Evolutionary conservation across 2,888 invertebrate species (phyloP), one percentile per base, ranked within the genome.

Genomic region (Resseliella maxima): DNA sequence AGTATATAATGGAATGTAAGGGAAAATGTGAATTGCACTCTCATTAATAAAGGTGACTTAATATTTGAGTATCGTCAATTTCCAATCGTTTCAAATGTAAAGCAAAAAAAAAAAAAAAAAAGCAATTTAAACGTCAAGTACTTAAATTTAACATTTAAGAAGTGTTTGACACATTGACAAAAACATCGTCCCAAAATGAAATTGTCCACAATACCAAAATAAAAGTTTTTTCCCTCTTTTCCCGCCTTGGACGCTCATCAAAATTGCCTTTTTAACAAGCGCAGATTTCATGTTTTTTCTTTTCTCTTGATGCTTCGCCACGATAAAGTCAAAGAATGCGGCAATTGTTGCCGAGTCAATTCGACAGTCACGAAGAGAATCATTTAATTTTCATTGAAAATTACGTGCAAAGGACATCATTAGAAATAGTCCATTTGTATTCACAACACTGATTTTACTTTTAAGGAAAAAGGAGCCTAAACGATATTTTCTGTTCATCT

Each of bases 101-200:
- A n/a, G n/a, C n/a, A n/a, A n/a, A n/a, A n/a, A n/a, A n/a, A n/a
- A n/a, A n/a, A n/a, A n/a, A n/a, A n/a, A n/a, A n/a, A 72, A 72
- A 72, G 72, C 35, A 72, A 72, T 72, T 72, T 72, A 72, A 72
- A 72, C 18, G 72, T 72, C 72, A 72, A 72, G 72, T 72, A 35
- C 72, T 15, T 15, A 72, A 72, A n/a, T 10, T 31, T 24, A 10
- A 59, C 35, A 27, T 72, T 35, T 3, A 15, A 3, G 31, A n/a
- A 35, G 31, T 31, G 31, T 31, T 50, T 50, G 12, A 1, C 2
- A 50, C 18, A 15, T 35, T 12, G 1, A 12, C 21, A 72, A 72
- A 31, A 24, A 31, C 72, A 72, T 15, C 72, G 12, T 59, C n/a
- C 31, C 27, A 31, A 31, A 72, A 72, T 27, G 31, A 72, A 72